A percentile compares a stretch with the other conserved stretches of the same genome.
These are phyloP conservation scores for Mus musculus DNA, from an alignment of 2,113 vertebrate genomes.

Conservation along the genomic window DNA sequence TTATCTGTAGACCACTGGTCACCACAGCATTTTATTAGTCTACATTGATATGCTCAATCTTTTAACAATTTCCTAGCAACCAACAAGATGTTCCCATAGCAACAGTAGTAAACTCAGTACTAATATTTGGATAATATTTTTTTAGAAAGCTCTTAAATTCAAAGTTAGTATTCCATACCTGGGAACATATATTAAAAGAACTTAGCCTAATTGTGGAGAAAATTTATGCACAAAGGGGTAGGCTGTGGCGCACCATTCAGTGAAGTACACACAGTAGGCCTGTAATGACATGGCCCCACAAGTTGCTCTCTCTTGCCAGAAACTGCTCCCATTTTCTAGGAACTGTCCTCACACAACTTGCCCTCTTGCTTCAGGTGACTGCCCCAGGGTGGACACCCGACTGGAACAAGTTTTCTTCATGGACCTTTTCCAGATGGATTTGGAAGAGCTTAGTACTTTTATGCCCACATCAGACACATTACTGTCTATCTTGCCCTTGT, in stretches of 20 bases:
- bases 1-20: background rate
- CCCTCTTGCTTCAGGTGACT: background rate
- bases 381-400: background rate
- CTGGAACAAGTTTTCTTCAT: background rate
- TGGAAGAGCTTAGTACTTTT: background rate
- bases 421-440: background rate
- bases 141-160: constrained; percentile 41
- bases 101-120: constrained; percentile 64
- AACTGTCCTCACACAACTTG: background rate
- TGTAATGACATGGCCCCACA: too few species aligned
- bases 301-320: background rate
- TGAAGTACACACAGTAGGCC: rapidly evolving
- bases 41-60: constrained; percentile 6
- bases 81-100: constrained; percentile 74
- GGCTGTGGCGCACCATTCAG: background rate
- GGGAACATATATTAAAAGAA: constrained; percentile 53
- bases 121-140: constrained; percentile 65
- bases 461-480: background rate
- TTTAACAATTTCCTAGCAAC: constrained; percentile 64
- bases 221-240: background rate
- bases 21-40: constrained; percentile 21
- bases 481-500: background rate
- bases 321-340: background rate
- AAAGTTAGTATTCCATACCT: constrained; percentile 57
- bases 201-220: constrained; percentile 24